phyloP scores from a whole-genome alignment of 1,140 invertebrate species.

The Pseudomyrmex gracilis region DNA sequence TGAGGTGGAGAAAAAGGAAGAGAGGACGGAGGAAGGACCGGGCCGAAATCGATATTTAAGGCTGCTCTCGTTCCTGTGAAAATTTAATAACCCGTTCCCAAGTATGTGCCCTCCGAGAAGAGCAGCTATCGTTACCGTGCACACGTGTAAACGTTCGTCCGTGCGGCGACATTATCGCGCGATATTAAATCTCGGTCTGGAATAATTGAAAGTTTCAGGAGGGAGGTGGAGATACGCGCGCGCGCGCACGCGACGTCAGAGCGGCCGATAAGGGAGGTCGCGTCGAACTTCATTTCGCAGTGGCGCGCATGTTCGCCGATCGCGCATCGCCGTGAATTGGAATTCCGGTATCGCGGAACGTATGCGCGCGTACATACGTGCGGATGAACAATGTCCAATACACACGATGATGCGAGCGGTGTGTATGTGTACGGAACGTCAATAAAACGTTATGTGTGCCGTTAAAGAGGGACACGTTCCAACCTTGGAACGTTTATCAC shows the following conservation, averaged over 20 bases:
- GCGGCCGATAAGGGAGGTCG: slow-evolving; percentile 55
- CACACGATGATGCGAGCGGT: slow-evolving; percentile 34
- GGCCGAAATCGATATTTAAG: slow-evolving; percentile 80
- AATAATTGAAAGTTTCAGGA: slow-evolving; percentile 81
- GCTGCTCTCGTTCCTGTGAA: slow-evolving; percentile 77
- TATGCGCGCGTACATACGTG: slow-evolving; percentile 10
- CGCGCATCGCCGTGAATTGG: slow-evolving; percentile 60
- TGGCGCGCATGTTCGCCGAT: slow-evolving; percentile 63
- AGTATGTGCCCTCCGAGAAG: slow-evolving; percentile 75
- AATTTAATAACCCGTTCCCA: slow-evolving; percentile 82
- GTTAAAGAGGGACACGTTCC: slow-evolving; percentile 37
- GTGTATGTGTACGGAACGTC: slow-evolving; percentile 51
- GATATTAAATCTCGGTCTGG: slow-evolving; percentile 81
- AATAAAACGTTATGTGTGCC: slow-evolving; percentile 42
- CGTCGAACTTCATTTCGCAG: slow-evolving; percentile 66
- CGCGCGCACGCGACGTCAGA: background rate
- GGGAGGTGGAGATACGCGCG: slow-evolving; percentile 8
- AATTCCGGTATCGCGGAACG: slow-evolving; percentile 49
- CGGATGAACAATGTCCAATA: slow-evolving; percentile 51
- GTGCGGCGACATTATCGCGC: slow-evolving; percentile 70
- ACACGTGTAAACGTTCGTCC: slow-evolving; percentile 79
- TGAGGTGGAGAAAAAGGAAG: slow-evolving; percentile 44
- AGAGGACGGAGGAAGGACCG: slow-evolving; percentile 57
- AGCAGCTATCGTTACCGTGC: slow-evolving; percentile 73
- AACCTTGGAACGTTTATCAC: slow-evolving; percentile 36